phyloP scores from a whole-genome alignment of 2,888 invertebrate species.

The Ganaspis brasiliensis region DNA sequence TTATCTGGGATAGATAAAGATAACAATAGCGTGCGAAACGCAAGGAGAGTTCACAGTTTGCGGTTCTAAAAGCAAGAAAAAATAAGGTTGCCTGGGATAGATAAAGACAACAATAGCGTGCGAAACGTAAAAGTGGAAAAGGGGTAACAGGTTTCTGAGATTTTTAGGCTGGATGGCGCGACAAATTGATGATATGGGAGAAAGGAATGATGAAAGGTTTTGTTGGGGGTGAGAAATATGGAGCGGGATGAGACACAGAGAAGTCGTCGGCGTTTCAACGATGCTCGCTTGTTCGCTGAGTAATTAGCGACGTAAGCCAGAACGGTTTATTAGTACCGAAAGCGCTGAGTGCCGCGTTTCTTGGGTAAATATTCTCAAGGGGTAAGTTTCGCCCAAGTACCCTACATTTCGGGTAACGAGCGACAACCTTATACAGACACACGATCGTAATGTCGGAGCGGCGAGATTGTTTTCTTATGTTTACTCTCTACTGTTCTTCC shows the following conservation, averaged over 20 bases:
- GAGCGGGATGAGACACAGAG: conserved; percentile 41
- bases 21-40: too few species aligned
- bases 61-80: too few species aligned
- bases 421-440: conserved; percentile 8
- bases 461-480: conserved; percentile 25
- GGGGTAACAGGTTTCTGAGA: too few species aligned
- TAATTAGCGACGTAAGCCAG: conserved; percentile 72
- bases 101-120: too few species aligned
- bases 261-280: conserved; percentile 57
- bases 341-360: conserved; percentile 63
- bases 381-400: conserved; percentile 64
- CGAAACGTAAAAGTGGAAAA: too few species aligned
- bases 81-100: too few species aligned
- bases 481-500: not conserved
- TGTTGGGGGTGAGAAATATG: conserved; percentile 48
- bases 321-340: conserved; percentile 75
- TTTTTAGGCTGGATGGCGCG: too few species aligned
- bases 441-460: conserved; percentile 26
- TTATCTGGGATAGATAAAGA: too few species aligned
- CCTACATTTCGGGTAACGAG: conserved; percentile 50
- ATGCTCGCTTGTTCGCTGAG: conserved; percentile 65
- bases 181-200: too few species aligned
- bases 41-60: too few species aligned
- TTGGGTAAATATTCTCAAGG: conserved; percentile 72
- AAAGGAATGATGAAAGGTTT: not conserved